Base-by-base conservation (phyloP, 2,888 invertebrate genomes). In the Drosophila silvestris region DNA sequence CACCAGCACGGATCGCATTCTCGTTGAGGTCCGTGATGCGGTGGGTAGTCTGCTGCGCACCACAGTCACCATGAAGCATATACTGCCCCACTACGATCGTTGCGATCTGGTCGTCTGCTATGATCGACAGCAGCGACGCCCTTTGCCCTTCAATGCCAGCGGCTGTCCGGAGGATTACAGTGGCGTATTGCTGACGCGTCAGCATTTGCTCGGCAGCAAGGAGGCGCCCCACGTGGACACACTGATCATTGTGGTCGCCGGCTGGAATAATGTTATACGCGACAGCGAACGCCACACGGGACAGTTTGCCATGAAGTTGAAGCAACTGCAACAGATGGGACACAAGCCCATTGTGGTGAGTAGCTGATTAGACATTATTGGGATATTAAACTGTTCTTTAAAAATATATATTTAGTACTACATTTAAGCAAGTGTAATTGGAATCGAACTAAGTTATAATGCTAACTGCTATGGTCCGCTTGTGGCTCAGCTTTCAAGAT, bases 1-100 rank as follows among this genome's bases (percentile, higher is more conserved):
- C 56, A 95, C 95, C 83, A 79, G 94, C 16, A 94, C 95, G 2
- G 96, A 96, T 90, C 94, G 92, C 80, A 94, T 96, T 85, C 93
- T 95, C 62, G 78, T 96, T 50, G 95, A 96, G 89, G 92, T 95
- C 0, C 93, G 94, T n/a, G 94, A 94, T 60, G 87, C 93, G 0
- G 81, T 95, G 5, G 92, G 93, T 70, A 91, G 93, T 50, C 85
- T 94, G n/a, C 93, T 95, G 47, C 95, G 95, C 1, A 87, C 93
- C 28, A 92, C 61, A 1, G 52, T 94, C 0, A 92, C 94, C 7
- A 79, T 93, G 3, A 93, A 92, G 64, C 96, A 96, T 90, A 92
- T 97, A 74, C 90, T 97, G 74, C 96, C 97, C 12, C 96, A 97
- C 84, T 96, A 95, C 89, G 94, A 95, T 79, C 94, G 95, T 92